Base-by-base conservation (phyloP, 2,797 vertebrate species). In the Odontamblyopus lacepedii region DNA sequence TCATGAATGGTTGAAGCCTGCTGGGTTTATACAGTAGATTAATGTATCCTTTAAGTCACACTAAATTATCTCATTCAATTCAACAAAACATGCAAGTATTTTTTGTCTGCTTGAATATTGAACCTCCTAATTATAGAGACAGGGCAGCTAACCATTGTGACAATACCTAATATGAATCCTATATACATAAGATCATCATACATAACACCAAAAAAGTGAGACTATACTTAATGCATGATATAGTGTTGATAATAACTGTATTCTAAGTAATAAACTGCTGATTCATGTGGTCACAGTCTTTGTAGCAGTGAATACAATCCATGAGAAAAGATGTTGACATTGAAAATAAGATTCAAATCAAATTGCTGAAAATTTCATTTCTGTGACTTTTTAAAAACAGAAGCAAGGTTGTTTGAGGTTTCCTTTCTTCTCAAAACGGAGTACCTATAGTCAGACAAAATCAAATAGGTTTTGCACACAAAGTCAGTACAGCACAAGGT, bases 171-270 rank as follows among this genome's bases (percentile, higher is more conserved):
- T 55, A 23, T 23, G 7, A 55, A 55, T 57, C 12, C 35, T 38
- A 38, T 9, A 38, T 38, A 26, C 55, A 23, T 23, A 23, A 23
- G 23, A 23, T 23, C 23, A 23, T 23, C 23, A 23, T 23, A 23
- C 23, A 23, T 23, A 23, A 23, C 23, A 23, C 23, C 23, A 23
- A 23, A 23, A 26, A 23, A 12, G n/a, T 26, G 9, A 8, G 53
- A 55, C n/a, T n/a, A 19, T 11, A 55, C 15, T 18, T 75, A 78
- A 19, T 3, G 12, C 16, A 6, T 75, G 79, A 85, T 75, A 80
- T 85, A 80, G 83, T 68, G 84, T 78, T 68, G 73, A 75, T 77
- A 80, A 75, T 77, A 80, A 78, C 87, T 79, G 88, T 88, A 86
- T 88, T 8, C n/a, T 12, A 11, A 26, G 23, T 56, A 26, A 9